These are phyloP conservation scores for Bruchidius siliquastri DNA, from an alignment of 2,888 invertebrate species.

Conservation along the genomic window DNA sequence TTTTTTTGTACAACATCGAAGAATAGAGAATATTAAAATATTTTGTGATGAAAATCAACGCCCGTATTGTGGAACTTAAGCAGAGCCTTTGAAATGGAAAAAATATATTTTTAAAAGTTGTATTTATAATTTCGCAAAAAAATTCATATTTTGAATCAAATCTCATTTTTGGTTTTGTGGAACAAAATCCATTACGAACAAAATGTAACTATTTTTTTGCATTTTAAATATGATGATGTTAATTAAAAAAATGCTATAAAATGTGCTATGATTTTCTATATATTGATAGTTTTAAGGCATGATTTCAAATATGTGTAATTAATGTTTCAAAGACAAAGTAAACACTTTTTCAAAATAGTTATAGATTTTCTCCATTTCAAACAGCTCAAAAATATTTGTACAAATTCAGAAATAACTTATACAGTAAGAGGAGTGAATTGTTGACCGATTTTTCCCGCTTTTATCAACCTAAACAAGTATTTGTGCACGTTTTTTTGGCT, in stretches of 20 bases:
- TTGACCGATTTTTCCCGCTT: background rate
- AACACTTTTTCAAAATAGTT: too few relatives aligned
- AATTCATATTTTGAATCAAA: too few relatives aligned
- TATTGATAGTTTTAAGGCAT: too few relatives aligned
- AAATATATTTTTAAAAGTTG: background rate
- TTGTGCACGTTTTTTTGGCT: background rate
- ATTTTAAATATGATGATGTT: too few relatives aligned
- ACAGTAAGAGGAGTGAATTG: background rate
- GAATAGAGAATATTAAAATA: background rate
- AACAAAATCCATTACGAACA: too few relatives aligned
- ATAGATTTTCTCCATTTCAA: background rate
- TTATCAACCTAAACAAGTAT: background rate
- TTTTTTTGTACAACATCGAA: conserved; percentile 1
- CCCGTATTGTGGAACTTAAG: background rate
- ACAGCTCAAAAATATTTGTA: background rate
- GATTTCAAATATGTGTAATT: too few relatives aligned
- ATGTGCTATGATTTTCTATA: too few relatives aligned
- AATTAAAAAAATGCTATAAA: too few relatives aligned
- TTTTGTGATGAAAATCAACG: background rate
- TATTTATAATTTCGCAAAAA: too few relatives aligned
- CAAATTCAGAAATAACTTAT: background rate
- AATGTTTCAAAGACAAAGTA: too few relatives aligned
- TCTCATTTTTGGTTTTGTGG: too few relatives aligned
- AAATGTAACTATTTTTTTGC: too few relatives aligned
- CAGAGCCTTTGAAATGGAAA: background rate